Evolutionary conservation across 2,113 vertebrate species (phyloP).

Genomic region (Sialia sialis): DNA sequence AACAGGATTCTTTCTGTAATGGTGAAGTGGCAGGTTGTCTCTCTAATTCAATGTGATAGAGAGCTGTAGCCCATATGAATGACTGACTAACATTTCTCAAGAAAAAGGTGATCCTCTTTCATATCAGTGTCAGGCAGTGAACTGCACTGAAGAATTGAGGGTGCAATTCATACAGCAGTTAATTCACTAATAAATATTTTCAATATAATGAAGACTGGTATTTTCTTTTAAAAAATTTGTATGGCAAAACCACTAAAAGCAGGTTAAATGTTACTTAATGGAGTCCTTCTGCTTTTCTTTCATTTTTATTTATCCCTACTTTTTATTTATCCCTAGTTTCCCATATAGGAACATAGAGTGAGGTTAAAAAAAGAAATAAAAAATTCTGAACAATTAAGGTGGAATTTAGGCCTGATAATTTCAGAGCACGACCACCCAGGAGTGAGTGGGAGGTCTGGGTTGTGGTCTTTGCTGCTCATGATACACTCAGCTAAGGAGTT

Average conservation of each 20-base stretch:
- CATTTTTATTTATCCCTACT: neutral
- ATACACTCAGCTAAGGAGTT: neutral
- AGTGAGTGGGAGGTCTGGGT: neutral
- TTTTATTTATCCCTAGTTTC: neutral
- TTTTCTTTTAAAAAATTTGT: neutral
- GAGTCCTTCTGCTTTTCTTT: neutral
- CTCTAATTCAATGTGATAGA: conserved; percentile 14
- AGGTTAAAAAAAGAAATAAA: neutral
- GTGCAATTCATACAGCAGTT: neutral
- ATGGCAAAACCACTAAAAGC: neutral
- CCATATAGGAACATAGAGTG: neutral
- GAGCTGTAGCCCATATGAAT: neutral
- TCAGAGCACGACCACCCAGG: neutral
- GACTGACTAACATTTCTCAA: conserved; percentile 31
- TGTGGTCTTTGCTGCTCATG: neutral
- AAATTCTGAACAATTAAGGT: neutral
- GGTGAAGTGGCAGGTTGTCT: neutral
- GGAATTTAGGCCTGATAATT: neutral
- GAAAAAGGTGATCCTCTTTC: neutral
- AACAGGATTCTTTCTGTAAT: conserved; percentile 1
- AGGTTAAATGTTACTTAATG: neutral
- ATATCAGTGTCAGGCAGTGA: neutral
- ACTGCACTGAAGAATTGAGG: neutral
- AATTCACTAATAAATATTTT: neutral
- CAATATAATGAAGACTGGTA: neutral